These are phyloP conservation scores for Diaperis boleti DNA, from an alignment of 2,888 invertebrate species.

Conservation along the genomic window DNA sequence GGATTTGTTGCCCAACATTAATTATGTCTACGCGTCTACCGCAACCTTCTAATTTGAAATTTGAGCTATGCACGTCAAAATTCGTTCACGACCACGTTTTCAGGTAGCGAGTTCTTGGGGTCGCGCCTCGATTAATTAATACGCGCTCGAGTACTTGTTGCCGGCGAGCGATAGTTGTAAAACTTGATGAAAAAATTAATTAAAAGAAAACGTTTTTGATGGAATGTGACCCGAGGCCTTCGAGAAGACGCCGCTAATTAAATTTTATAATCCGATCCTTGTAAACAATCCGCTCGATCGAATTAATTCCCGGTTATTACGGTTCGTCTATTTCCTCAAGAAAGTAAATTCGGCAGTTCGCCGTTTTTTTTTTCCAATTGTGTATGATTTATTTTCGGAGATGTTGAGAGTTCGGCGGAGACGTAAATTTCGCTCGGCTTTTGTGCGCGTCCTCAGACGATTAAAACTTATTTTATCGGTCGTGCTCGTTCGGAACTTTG, in stretches of 20 bases:
- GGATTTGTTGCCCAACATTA: no score
- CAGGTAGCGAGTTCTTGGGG: no score
- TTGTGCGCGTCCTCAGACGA: constrained; percentile 11
- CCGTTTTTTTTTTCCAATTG: constrained; percentile 6
- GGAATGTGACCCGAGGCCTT: constrained; percentile 19
- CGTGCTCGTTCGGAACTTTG: constrained; percentile 24
- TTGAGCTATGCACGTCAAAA: no score
- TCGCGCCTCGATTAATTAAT: no score
- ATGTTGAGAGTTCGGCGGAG: constrained; percentile 1
- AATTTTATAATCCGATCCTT: constrained; percentile 36
- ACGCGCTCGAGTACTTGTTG: neutral
- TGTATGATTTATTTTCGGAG: constrained; percentile 7
- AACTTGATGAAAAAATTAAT: constrained; percentile 38
- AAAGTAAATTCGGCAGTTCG: constrained; percentile 4
- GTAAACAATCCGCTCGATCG: constrained; percentile 33
- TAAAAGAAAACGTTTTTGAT: constrained; percentile 35
- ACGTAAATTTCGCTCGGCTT: constrained; percentile 16
- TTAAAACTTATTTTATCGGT: constrained; percentile 34
- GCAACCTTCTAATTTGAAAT: no score
- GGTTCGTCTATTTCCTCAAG: constrained; percentile 14
- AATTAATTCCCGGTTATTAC: constrained; percentile 30
- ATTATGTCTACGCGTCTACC: no score
- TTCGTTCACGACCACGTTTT: no score
- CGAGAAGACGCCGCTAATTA: constrained; percentile 31
- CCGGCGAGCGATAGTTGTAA: constrained; percentile 23